Evolutionary conservation across 2,113 vertebrate species (phyloP).

Genomic region (Prietella phreatophila): DNA sequence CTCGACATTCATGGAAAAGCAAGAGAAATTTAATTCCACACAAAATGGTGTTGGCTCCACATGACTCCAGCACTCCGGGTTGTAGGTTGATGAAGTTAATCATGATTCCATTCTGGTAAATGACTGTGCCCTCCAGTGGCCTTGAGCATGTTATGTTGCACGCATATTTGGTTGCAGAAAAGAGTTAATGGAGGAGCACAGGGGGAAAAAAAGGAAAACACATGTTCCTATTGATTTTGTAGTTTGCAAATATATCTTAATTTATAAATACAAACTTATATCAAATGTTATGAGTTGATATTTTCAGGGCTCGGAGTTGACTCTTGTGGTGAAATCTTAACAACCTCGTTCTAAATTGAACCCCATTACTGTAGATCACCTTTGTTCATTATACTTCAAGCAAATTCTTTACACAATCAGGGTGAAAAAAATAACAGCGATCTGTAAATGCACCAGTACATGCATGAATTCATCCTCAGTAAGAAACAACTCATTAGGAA

Average conservation of each 20-base stretch:
- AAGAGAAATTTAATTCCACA: constrained; percentile 48
- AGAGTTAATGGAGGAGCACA: not conserved
- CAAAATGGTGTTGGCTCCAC: constrained; percentile 38
- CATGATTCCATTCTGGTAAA: constrained; percentile 47
- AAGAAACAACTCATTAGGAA: constrained; percentile 67
- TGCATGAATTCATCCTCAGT: constrained; percentile 38
- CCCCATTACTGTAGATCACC: not conserved
- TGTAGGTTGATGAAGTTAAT: constrained; percentile 50
- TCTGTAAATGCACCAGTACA: constrained; percentile 10
- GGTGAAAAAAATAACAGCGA: not conserved
- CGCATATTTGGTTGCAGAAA: constrained; percentile 21
- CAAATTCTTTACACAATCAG: not conserved
- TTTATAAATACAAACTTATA: not conserved
- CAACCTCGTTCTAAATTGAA: not conserved
- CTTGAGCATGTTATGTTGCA: constrained; percentile 33
- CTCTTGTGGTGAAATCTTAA: not conserved
- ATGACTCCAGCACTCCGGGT: constrained; percentile 29
- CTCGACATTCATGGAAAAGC: constrained; percentile 44
- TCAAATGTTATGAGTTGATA: not conserved
- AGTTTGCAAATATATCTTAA: constrained; percentile 13
- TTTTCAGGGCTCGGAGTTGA: not conserved
- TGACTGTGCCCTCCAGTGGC: constrained; percentile 43
- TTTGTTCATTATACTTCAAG: not conserved
- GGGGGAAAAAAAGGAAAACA: not conserved
- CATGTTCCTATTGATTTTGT: not conserved